Percentiles rank a stretch among this genome's conserved stretches.
Conservation (phyloP, 2,113 vertebrate species). For the Upupa epops region DNA sequence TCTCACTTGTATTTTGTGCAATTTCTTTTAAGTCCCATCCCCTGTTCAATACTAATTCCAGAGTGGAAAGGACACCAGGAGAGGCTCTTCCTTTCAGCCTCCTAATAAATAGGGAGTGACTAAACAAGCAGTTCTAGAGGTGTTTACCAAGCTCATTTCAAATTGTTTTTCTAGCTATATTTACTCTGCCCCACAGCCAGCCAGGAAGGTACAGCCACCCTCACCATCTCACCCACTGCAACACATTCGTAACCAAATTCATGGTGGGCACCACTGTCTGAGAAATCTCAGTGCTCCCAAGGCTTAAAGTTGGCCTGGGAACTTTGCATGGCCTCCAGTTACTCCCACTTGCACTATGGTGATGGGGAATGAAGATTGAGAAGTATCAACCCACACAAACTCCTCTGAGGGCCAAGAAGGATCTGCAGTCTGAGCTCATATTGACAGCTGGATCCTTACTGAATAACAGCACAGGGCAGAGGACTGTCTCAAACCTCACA, state of each 20-base stretch:
- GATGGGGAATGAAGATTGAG: not conserved
- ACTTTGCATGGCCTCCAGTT: not conserved
- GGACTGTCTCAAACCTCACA: not conserved
- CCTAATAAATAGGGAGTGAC: not conserved
- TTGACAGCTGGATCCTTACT: not conserved
- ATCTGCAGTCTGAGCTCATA: not conserved
- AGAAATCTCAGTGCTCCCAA: not conserved
- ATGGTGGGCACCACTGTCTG: not conserved
- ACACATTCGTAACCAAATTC: not conserved
- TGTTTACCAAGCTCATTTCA: not conserved
- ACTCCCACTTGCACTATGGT: not conserved
- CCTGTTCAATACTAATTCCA: not conserved
- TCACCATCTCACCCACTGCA: not conserved
- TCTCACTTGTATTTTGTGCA: not conserved
- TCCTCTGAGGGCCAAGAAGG: not conserved
- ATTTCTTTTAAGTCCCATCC: not conserved
- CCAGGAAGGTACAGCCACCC: not conserved
- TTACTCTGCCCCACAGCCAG: not conserved
- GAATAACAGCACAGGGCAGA: not conserved
- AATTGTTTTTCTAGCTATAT: not conserved
- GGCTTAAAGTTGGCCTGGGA: not conserved
- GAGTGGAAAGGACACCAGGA: not conserved
- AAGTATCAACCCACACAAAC: not conserved
- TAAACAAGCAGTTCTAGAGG: not conserved
- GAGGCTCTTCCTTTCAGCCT: not conserved